A percentile compares a stretch with the other conserved stretches of the same genome.
phyloP scores from a whole-genome alignment of 2,888 invertebrate genomes.

The Tetrapedia diversipes region DNA sequence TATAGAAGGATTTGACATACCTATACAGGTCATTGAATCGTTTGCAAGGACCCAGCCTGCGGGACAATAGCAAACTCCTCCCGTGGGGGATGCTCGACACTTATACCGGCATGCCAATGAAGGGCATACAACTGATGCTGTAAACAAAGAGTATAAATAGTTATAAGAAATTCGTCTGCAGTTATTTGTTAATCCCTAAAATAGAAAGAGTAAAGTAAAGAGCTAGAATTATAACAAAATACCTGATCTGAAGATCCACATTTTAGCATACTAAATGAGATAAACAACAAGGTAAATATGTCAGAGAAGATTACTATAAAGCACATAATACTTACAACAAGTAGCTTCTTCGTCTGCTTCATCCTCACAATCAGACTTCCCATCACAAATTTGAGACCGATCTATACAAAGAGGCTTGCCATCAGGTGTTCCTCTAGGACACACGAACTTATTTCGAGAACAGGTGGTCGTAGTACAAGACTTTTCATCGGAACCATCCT shows the following conservation, averaged over 20 bases:
- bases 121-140: slow-evolving; percentile 92
- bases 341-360: slow-evolving; percentile 94
- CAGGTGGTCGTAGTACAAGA: slow-evolving; percentile 95
- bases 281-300: neutral
- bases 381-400: slow-evolving; percentile 94
- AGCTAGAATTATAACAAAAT: neutral
- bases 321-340: slow-evolving; percentile 89
- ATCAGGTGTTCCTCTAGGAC: slow-evolving; percentile 89
- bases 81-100: slow-evolving; percentile 94
- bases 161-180: neutral
- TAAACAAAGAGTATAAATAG: slow-evolving; percentile 64
- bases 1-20: slow-evolving; percentile 81
- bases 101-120: slow-evolving; percentile 94
- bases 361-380: slow-evolving; percentile 95
- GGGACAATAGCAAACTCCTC: slow-evolving; percentile 95
- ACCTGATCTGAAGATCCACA: slow-evolving; percentile 38
- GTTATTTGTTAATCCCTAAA: neutral
- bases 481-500: slow-evolving; percentile 94
- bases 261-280: slow-evolving; percentile 15
- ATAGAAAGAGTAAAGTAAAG: too few species aligned
- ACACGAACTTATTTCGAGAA: slow-evolving; percentile 95
- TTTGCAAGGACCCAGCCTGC: slow-evolving; percentile 92
- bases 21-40: slow-evolving; percentile 93
- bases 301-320: neutral
- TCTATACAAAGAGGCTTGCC: slow-evolving; percentile 94